These are phyloP conservation scores for Podarcis cretensis DNA, from an alignment of 2,113 vertebrate species.

Conservation along the genomic window DNA sequence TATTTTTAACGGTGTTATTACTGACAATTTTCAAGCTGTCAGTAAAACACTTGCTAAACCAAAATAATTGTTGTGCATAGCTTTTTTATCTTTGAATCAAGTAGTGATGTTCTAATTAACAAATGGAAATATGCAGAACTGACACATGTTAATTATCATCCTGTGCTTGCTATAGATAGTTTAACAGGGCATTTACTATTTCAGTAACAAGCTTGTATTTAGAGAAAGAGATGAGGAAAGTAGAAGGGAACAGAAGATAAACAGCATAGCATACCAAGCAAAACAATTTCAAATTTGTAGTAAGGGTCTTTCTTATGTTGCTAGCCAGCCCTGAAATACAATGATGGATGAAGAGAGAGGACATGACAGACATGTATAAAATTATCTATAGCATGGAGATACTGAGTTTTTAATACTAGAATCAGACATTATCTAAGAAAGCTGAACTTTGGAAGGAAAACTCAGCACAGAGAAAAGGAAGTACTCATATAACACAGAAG, in stretches of 20 bases:
- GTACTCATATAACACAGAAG: too few relatives aligned
- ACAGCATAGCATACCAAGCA: conserved; percentile 6
- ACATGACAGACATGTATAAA: too few relatives aligned
- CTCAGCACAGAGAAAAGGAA: too few relatives aligned
- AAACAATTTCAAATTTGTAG: not conserved
- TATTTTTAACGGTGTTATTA: conserved; percentile 31
- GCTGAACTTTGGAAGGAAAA: too few relatives aligned
- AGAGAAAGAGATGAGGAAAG: not conserved
- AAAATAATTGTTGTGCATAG: not conserved
- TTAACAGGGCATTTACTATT: conserved; percentile 14
- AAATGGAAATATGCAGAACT: not conserved
- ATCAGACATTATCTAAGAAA: too few relatives aligned
- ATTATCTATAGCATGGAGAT: not conserved
- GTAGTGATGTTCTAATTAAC: not conserved
- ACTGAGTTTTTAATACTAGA: not conserved
- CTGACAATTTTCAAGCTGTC: conserved; percentile 22
- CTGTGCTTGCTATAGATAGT: not conserved
- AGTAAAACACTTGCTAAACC: conserved; percentile 19
- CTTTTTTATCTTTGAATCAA: conserved; percentile 1
- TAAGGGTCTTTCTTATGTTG: not conserved
- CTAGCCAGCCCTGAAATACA: not conserved
- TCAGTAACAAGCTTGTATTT: not conserved
- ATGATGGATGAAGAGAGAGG: not conserved
- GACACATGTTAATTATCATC: conserved; percentile 1
- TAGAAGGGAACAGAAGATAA: not conserved